Base-by-base conservation (phyloP, 2,797 vertebrate species). In the Malurus splendens region DNA sequence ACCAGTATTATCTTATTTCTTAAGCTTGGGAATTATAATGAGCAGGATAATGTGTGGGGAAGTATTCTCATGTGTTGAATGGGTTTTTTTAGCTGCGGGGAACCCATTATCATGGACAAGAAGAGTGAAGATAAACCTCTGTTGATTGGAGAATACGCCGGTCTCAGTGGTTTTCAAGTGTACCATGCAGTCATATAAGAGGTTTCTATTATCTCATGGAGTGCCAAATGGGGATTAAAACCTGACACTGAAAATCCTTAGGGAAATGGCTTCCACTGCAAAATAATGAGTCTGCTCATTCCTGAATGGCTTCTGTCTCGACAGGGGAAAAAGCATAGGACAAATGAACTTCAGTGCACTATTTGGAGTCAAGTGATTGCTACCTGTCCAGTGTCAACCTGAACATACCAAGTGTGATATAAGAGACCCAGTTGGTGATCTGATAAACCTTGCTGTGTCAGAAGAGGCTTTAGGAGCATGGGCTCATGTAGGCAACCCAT, bases 191-290 rank as follows among this genome's bases (percentile, higher is more conserved):
- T 64, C 66, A 24, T 70, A 14, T 81, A 73, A 90, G 76, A 91
- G 85, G 51, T 52, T 93, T 92, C 86, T 86, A 84, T 92, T 93
- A 88, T 87, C 60, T 91, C 74, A 64, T 30, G 28, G 72, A 90
- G n/a, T 78, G 47, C 68, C 68, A 78, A 83, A 44, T 14, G 38
- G 23, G 75, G 52, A 92, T 93, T 94, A 93, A 89, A 90, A 42
- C 13, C 60, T 89, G 73, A 55, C n/a, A 59, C 33, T 50, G 77
- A 87, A 93, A 86, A 74, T 67, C 68, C 62, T 77, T 36, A 64
- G 82, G 74, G 64, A 90, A 85, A 89, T 71, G 45, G 39, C 28
- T 94, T 45, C 48, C 73, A 38, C 60, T 66, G 48, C 20, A 89
- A 81, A 89, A 86, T 87, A 93, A 89, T 82, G 68, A 84, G 32